Evolutionary conservation across 2,797 vertebrate genomes (phyloP).

Genomic region (Gastrophryne carolinensis): DNA sequence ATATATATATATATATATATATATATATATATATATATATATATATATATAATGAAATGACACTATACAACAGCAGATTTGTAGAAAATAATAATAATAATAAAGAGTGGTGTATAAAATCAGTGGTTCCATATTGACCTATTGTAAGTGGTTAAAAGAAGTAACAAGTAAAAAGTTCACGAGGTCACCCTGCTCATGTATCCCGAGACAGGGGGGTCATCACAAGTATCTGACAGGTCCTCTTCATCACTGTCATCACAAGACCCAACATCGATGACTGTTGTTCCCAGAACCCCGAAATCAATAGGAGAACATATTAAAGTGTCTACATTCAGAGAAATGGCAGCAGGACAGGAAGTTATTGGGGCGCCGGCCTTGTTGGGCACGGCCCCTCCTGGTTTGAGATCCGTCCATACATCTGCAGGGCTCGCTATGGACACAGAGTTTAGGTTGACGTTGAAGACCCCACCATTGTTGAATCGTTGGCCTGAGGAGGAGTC

Average conservation of each 20-base stretch:
- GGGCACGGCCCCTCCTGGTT: not conserved
- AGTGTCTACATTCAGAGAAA: not conserved
- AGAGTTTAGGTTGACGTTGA: slow-evolving; percentile 1
- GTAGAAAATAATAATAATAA: too few relatives aligned
- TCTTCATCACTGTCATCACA: not conserved
- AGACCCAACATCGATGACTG: not conserved
- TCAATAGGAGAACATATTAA: not conserved
- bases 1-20: too few relatives aligned
- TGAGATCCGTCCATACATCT: not conserved
- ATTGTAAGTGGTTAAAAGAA: not conserved
- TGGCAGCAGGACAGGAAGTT: not conserved
- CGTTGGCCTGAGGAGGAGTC: not conserved
- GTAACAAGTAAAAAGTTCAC: not conserved
- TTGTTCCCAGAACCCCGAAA: not conserved
- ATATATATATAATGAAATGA: not conserved
- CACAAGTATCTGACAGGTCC: not conserved
- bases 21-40: not conserved
- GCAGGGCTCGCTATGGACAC: not conserved
- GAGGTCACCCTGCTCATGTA: slow-evolving; percentile 24
- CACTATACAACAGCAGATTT: too few relatives aligned
- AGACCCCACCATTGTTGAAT: not conserved
- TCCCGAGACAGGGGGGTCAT: not conserved
- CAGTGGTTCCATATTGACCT: too few relatives aligned
- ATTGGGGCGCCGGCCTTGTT: too few relatives aligned
- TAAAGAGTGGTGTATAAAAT: not conserved